Evolutionary conservation across 2,113 vertebrate genomes (phyloP), one percentile per base, ranked within the genome.

Genomic region (Cyrtonyx montezumae): DNA sequence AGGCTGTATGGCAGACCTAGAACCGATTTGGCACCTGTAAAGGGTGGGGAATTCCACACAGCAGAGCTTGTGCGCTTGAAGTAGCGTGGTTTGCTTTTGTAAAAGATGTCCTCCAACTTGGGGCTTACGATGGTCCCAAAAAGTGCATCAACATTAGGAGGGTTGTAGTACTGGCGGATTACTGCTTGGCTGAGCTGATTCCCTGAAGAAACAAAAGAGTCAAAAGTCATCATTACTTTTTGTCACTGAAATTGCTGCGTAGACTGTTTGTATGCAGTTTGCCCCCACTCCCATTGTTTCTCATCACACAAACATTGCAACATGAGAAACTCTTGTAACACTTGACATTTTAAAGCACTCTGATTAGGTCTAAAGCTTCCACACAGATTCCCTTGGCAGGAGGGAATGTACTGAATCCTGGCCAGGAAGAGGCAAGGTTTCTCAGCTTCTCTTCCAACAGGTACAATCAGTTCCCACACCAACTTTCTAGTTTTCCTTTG

Each of bases 51-150:
- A 85, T 97, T 97, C 99, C 99, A 99, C 18, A 99, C 98, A 0
- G 99, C 99, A 3, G 99, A 99, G 96, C 99, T 99, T 10, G 99
- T 99, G 58, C 99, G 98, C 91, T 99, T 99, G 53, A 98, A 98
- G 94, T 98, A 99, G 25, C 98, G 98, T 1, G 99, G 98, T 73
- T 99, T 99, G 96, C 96, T 99, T 77, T 98, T 99, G 93, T 97
- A 96, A 80, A 99, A 99, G 82, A 99, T 98, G 79, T 97, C 95
- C 94, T 99, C 98, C 88, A 99, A 96, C 85, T 95, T 98, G 36
- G 98, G 98, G 1, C 97, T 97, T 20, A 98, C 96, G 18, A 99
- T 97, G 10, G 13, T 23, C 37, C 99, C 98, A 6, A 98, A 99
- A 94, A 98, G 86, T 0, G 94, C 75, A 1, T 97, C 82, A 0